Evolutionary conservation across 2,113 vertebrate genomes (phyloP).

Genomic region (Oryzias curvinotus): DNA sequence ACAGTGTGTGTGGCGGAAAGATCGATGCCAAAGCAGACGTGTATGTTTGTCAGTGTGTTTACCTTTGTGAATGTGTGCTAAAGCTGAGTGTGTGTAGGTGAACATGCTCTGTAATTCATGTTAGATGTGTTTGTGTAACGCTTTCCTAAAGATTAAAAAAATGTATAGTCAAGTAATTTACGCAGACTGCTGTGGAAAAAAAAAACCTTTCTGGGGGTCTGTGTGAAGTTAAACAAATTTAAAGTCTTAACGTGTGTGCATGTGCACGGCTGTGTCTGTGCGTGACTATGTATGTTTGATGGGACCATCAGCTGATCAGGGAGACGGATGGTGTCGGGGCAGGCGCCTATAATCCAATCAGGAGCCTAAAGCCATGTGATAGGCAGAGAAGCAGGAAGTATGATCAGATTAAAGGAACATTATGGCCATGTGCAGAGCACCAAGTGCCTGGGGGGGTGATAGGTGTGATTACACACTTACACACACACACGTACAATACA

Average conservation of each 20-base stretch:
- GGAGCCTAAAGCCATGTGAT: slow-evolving; percentile 92
- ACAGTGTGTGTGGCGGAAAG: slow-evolving; percentile 5
- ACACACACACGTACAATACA: slow-evolving; percentile 40
- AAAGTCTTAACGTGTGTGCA: slow-evolving; percentile 23
- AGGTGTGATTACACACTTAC: slow-evolving; percentile 46
- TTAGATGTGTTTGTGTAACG: background rate
- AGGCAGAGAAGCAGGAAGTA: slow-evolving; percentile 94
- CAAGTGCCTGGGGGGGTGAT: slow-evolving; percentile 67
- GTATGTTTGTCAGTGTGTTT: slow-evolving; percentile 10
- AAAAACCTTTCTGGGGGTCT: slow-evolving; percentile 37
- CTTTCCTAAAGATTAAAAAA: slow-evolving; percentile 26
- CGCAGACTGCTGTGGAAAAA: slow-evolving; percentile 41
- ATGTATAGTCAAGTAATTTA: slow-evolving; percentile 42
- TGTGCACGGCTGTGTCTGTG: slow-evolving; percentile 33
- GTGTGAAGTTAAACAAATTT: slow-evolving; percentile 72
- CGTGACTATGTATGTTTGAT: slow-evolving; percentile 65
- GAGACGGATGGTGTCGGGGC: slow-evolving; percentile 74
- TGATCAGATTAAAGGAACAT: slow-evolving; percentile 95
- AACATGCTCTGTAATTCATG: too few species aligned
- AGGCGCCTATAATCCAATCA: slow-evolving; percentile 85
- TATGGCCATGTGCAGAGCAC: slow-evolving; percentile 90
- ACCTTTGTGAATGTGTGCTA: too few species aligned
- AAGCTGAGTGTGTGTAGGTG: background rate
- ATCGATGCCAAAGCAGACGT: slow-evolving; percentile 41
- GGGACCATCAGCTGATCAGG: slow-evolving; percentile 73